phyloP scores from a whole-genome alignment of 2,113 vertebrate species.

The Chrysochloris asiatica region DNA sequence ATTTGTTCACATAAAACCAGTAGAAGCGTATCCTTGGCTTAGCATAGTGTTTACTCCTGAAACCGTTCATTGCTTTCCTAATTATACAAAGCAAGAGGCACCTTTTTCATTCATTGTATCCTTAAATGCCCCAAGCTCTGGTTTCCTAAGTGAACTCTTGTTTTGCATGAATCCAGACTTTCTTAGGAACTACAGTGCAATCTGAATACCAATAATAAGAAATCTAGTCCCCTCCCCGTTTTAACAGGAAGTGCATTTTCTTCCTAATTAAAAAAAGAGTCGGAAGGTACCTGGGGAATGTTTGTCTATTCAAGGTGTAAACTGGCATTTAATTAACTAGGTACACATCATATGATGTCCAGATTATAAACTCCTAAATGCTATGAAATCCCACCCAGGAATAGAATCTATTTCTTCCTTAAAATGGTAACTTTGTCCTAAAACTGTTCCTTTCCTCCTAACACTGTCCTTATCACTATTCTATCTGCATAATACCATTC shows the following conservation, averaged over 20 bases:
- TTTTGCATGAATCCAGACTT: slow-evolving; percentile 61
- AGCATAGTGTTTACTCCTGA: not conserved
- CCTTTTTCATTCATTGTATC: slow-evolving; percentile 37
- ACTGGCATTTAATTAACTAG: not conserved
- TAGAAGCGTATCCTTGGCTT: not conserved
- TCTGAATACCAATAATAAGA: slow-evolving; percentile 65
- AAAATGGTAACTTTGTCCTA: not conserved
- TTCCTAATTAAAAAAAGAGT: not conserved
- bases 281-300: not conserved
- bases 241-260: not conserved
- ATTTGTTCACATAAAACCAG: not conserved
- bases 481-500: not conserved
- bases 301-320: not conserved
- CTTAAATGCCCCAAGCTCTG: slow-evolving; percentile 60
- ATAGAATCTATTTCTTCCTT: not conserved
- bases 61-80: slow-evolving; percentile 17
- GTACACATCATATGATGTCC: no score
- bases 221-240: not conserved
- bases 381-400: not conserved
- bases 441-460: not conserved
- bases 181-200: slow-evolving; percentile 37
- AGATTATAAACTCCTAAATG: not conserved
- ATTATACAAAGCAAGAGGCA: not conserved
- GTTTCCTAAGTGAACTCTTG: slow-evolving; percentile 64
- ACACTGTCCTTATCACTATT: not conserved